Percentiles rank a stretch among this genome's conserved stretches.
Conservation (phyloP, 2,113 vertebrate species). For the Caretta caretta region DNA sequence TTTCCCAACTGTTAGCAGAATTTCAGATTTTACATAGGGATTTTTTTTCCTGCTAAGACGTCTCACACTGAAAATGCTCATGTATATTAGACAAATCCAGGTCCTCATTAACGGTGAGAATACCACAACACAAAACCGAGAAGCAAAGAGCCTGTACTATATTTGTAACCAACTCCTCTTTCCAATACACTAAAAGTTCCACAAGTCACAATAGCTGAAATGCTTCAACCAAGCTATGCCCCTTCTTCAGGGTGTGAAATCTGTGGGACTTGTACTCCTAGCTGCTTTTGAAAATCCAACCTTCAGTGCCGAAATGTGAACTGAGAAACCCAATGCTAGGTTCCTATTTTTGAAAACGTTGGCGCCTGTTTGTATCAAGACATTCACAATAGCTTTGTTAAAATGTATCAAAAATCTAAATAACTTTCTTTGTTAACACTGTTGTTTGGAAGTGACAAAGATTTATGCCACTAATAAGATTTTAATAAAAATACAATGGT, state of each 20-base stretch:
- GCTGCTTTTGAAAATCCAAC: neutral
- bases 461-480: neutral
- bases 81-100: neutral
- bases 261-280: neutral
- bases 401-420: neutral
- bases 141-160: neutral
- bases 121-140: neutral
- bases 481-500: neutral
- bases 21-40: neutral
- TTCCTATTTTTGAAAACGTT: neutral
- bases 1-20: neutral
- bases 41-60: neutral
- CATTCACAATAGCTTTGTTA: neutral
- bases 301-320: neutral
- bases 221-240: neutral
- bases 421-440: neutral
- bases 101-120: neutral
- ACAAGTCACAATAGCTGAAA: neutral
- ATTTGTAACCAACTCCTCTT: neutral
- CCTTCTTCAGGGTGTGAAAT: neutral
- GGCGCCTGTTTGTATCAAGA: neutral
- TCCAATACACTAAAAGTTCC: neutral
- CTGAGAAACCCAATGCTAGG: neutral
- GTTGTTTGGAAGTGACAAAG: neutral
- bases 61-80: neutral